Evolutionary conservation across 2,888 invertebrate genomes (phyloP).

Genomic region (Operophtera brumata): DNA sequence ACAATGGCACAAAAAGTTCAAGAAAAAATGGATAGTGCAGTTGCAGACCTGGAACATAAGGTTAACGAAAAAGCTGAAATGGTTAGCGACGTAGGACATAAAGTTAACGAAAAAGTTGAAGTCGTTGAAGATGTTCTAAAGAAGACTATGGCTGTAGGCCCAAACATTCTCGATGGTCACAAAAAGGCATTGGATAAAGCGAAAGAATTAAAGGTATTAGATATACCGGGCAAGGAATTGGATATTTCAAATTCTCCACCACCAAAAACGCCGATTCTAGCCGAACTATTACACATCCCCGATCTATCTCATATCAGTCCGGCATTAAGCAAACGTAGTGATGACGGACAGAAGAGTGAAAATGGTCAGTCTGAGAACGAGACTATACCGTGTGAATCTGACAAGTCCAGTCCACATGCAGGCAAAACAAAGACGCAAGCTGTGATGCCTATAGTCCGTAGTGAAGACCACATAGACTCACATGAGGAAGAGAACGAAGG

Average conservation of each 20-base stretch:
- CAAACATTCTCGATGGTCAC: slow-evolving; percentile 53
- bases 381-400: slow-evolving; percentile 73
- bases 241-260: slow-evolving; percentile 69
- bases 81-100: slow-evolving; percentile 33
- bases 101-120: slow-evolving; percentile 56
- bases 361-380: slow-evolving; percentile 74
- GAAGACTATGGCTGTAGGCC: slow-evolving; percentile 56
- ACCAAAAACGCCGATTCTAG: slow-evolving; percentile 69
- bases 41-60: slow-evolving; percentile 11
- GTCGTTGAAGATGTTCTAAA: slow-evolving; percentile 62
- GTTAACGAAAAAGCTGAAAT: slow-evolving; percentile 17
- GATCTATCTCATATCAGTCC: slow-evolving; percentile 69
- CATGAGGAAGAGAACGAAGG: slow-evolving; percentile 49
- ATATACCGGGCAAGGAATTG: slow-evolving; percentile 57
- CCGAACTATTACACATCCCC: slow-evolving; percentile 66
- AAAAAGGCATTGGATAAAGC: slow-evolving; percentile 61
- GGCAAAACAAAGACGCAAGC: slow-evolving; percentile 74
- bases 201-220: slow-evolving; percentile 49
- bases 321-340: slow-evolving; percentile 66
- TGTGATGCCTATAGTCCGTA: slow-evolving; percentile 73
- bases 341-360: slow-evolving; percentile 71
- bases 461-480: slow-evolving; percentile 66
- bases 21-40: slow-evolving; percentile 18
- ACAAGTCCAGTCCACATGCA: slow-evolving; percentile 71
- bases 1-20: slow-evolving; percentile 41